These are phyloP conservation scores for Oreochromis spilurus DNA, from an alignment of 2,113 vertebrate genomes.

Conservation along the genomic window DNA sequence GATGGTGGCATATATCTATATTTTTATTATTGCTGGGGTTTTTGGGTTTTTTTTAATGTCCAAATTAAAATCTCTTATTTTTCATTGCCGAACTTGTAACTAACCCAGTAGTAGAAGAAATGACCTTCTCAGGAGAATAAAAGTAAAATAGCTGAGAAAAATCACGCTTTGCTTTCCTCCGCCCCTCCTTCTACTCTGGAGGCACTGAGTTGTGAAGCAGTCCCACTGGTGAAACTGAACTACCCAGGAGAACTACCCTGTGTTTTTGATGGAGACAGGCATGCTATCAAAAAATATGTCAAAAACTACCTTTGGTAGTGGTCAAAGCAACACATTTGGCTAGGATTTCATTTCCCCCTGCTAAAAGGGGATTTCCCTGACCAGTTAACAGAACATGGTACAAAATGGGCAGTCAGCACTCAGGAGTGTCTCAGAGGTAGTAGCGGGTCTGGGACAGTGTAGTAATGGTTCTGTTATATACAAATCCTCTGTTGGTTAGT, in stretches of 20 bases:
- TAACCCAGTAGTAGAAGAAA: neutral
- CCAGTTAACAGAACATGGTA: neutral
- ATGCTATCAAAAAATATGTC: neutral
- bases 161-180: neutral
- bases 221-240: neutral
- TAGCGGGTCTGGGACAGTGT: neutral
- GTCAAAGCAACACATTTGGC: neutral
- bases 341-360: neutral
- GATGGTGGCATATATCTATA: neutral
- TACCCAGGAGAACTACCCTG: neutral
- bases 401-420: neutral
- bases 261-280: conserved; percentile 13
- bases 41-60: neutral
- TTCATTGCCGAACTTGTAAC: neutral
- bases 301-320: neutral
- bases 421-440: neutral
- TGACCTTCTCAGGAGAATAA: neutral
- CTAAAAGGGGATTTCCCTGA: neutral
- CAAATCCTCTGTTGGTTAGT: neutral
- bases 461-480: neutral
- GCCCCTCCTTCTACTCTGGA: neutral
- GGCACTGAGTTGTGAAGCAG: neutral
- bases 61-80: too few relatives aligned
- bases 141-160: neutral
- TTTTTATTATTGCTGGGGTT: neutral